Evolutionary conservation across 2,888 invertebrate genomes (phyloP).

Genomic region (Sesia apiformis): DNA sequence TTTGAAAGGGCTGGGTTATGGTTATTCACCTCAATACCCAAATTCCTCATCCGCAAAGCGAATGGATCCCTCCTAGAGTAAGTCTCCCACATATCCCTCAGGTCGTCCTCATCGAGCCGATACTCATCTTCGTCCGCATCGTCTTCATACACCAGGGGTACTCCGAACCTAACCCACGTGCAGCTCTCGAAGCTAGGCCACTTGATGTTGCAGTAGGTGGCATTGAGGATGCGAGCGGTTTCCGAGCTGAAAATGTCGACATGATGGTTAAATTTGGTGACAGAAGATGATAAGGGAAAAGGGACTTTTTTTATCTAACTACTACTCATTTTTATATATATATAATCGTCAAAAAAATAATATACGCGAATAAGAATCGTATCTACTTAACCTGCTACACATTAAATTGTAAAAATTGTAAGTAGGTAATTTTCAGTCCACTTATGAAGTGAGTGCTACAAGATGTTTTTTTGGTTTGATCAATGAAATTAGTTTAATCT

Average conservation of each 20-base stretch:
- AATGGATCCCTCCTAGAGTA: conserved; percentile 37
- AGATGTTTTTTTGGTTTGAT: no score
- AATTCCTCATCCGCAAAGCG: conserved; percentile 25
- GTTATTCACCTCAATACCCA: conserved; percentile 42
- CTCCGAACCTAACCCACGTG: conserved; percentile 42
- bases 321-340: not conserved
- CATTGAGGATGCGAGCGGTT: conserved; percentile 40
- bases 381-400: no score
- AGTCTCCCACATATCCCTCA: conserved; percentile 46
- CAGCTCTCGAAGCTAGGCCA: conserved; percentile 57
- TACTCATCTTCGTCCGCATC: conserved; percentile 15
- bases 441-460: no score
- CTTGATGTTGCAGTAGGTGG: conserved; percentile 43
- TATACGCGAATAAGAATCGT: no score
- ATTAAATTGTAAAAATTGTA: no score
- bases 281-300: not conserved
- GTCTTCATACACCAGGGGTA: conserved; percentile 42
- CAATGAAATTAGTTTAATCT: no score
- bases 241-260: conserved; percentile 29
- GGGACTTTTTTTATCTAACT: not conserved
- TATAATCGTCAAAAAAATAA: no score
- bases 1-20: no score
- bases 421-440: no score
- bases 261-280: not conserved
- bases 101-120: conserved; percentile 32